Base-by-base conservation (phyloP, 35 echinoderm and acorn worm genomes). In the Eucidaris tribuloides region DNA sequence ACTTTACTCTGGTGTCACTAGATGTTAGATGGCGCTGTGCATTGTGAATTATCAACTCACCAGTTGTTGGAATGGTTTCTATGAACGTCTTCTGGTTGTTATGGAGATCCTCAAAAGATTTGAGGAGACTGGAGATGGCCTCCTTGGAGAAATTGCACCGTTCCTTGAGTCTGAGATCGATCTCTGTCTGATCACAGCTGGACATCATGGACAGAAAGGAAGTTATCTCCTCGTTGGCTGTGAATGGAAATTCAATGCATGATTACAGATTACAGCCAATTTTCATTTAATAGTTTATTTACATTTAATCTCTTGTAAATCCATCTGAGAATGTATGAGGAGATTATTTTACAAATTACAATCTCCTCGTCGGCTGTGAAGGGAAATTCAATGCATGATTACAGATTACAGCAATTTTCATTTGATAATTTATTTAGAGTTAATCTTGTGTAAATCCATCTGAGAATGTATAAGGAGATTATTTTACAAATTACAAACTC, bases 151-250 rank as follows among this genome's bases (percentile, higher is more conserved):
- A 91, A 33, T 61, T 71, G 42, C 78, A 85, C 15, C 93, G 79
- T 45, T 91, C 88, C 20, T 83, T 40, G 27, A 96, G 40, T 45
- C 81, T 55, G 54, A 83, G 72, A 22, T 96, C 84, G n/a, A 91
- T 96, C 78, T 96, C 93, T 52, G 63, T 82, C 42, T 91, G 84
- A 76, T 96, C 93, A 62, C 88, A 91, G 76, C 80, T 96, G 5
- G 84, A 63, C 19, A 96, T 80, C 49, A 81, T 87, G 55, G 84
- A 66, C 33, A 96, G 58, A 81, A 96, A 96, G 19, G 90, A 87
- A 31, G 77, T 77, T 2, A 87, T 63, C 43, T 71, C 57, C 60
- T 92, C 90, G 34, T 59, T 54, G 34, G 76, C 81, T 79, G 81
- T 45, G 25, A 68, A 70, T 27, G 33, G 35, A 6, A 27, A 38